Conservation (phyloP, 2,113 vertebrate species). For the Phrynosoma platyrhinos region DNA sequence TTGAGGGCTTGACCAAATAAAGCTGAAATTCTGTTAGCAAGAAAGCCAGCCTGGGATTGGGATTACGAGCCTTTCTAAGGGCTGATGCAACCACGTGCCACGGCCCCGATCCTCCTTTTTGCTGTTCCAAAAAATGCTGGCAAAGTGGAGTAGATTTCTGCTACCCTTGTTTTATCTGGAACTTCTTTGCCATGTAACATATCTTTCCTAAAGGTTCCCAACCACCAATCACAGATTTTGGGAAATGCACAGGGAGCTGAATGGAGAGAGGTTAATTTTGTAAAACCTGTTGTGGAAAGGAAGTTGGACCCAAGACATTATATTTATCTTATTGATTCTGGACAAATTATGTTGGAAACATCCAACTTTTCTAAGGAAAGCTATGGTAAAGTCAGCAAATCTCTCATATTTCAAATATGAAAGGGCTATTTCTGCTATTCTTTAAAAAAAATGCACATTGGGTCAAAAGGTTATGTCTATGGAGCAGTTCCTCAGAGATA, state of each 20-base stretch:
- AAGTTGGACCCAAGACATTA: not conserved
- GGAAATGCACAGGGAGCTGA: not conserved
- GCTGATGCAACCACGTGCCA: no score
- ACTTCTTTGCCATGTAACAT: not conserved
- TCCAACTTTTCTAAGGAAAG: not conserved
- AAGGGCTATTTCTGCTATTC: not conserved
- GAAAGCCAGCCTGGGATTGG: no score
- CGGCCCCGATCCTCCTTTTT: no score
- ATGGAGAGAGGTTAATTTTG: not conserved
- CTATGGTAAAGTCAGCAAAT: not conserved
- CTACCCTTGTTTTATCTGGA: no score
- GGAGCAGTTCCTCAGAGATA: conserved; percentile 15
- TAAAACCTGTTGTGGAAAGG: not conserved
- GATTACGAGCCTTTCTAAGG: no score
- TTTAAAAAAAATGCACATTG: not conserved
- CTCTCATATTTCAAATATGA: not conserved
- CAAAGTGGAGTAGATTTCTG: no score
- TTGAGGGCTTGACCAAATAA: no score
- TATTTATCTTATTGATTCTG: not conserved
- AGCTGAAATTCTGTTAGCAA: no score
- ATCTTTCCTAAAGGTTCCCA: not conserved
- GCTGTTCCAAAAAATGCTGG: no score
- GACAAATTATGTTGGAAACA: not conserved
- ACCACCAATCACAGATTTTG: not conserved
- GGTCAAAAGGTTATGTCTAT: conserved; percentile 31